phyloP scores from a whole-genome alignment of 2,113 vertebrate species.

The Rhipidura dahli region DNA sequence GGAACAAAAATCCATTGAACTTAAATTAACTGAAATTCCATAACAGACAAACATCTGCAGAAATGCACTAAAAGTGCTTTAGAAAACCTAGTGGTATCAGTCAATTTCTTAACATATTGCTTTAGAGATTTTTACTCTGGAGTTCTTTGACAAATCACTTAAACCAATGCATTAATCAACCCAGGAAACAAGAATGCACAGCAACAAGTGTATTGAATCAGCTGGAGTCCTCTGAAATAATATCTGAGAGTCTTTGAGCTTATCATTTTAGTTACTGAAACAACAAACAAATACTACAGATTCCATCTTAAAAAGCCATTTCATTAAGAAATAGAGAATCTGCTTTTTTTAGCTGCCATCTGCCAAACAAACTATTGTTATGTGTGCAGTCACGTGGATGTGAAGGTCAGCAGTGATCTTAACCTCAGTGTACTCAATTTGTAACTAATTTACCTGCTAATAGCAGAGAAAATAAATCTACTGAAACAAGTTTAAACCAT shows the following conservation, averaged over 20 bases:
- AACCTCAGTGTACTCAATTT: not conserved
- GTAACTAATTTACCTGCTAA: slow-evolving; percentile 26
- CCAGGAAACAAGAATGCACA: slow-evolving; percentile 27
- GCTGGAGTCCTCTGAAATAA: not conserved
- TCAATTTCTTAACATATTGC: not conserved
- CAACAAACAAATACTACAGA: not conserved
- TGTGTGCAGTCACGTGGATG: slow-evolving; percentile 9
- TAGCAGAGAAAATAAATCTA: not conserved
- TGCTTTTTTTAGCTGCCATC: slow-evolving; percentile 45
- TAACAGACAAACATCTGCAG: not conserved
- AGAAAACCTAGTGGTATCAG: not conserved
- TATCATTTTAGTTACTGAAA: slow-evolving; percentile 21
- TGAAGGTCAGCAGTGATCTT: slow-evolving; percentile 1
- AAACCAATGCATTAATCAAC: not conserved
- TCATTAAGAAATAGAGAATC: slow-evolving; percentile 52
- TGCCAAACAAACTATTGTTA: slow-evolving; percentile 47
- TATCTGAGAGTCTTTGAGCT: not conserved
- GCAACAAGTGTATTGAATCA: not conserved
- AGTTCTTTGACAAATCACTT: not conserved
- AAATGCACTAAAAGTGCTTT: not conserved
- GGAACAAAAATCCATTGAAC: slow-evolving; percentile 54
- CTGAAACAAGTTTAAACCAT: not conserved
- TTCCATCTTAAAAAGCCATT: slow-evolving; percentile 33
- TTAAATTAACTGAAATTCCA: not conserved
- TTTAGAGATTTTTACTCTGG: not conserved